Percentiles rank a stretch among this genome's conserved stretches.
Evolutionary conservation across 1,140 invertebrate genomes (phyloP).

Genomic region (Trichogramma pretiosum): DNA sequence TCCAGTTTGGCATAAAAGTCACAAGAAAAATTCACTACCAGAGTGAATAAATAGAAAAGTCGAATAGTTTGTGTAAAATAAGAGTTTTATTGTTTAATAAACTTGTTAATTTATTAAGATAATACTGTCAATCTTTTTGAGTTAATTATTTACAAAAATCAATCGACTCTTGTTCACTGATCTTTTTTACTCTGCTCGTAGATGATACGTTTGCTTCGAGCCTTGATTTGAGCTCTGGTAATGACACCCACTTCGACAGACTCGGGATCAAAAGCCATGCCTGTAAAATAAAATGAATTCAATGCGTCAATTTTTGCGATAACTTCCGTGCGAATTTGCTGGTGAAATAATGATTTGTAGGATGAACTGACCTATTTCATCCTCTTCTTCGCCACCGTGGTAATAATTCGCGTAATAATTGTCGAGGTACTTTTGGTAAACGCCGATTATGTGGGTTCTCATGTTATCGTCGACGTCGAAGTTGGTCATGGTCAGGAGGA

Average conservation of each 20-base stretch:
- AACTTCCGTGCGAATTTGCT: too few relatives aligned
- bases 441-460: too few relatives aligned
- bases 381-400: slow-evolving; percentile 18
- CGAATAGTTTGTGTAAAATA: too few relatives aligned
- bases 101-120: too few relatives aligned
- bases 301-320: too few relatives aligned
- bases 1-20: background rate
- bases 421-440: slow-evolving; percentile 35
- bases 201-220: slow-evolving; percentile 30
- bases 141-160: background rate
- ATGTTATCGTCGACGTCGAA: too few relatives aligned
- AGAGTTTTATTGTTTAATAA: too few relatives aligned
- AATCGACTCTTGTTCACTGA: slow-evolving; percentile 25
- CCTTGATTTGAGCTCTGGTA: slow-evolving; percentile 31
- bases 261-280: slow-evolving; percentile 30
- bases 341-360: background rate
- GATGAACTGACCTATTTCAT: slow-evolving; percentile 22
- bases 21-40: slow-evolving; percentile 2
- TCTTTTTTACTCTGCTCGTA: too few relatives aligned
- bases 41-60: too few relatives aligned
- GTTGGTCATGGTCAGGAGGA: slow-evolving; percentile 28
- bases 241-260: slow-evolving; percentile 24
- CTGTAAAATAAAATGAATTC: slow-evolving; percentile 18
- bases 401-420: slow-evolving; percentile 28
- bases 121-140: background rate